A percentile compares a stretch with the other conserved stretches of the same genome.
These are phyloP conservation scores for Sphaerophoria rueppellii DNA, from an alignment of 2,888 invertebrate species.

Conservation along the genomic window DNA sequence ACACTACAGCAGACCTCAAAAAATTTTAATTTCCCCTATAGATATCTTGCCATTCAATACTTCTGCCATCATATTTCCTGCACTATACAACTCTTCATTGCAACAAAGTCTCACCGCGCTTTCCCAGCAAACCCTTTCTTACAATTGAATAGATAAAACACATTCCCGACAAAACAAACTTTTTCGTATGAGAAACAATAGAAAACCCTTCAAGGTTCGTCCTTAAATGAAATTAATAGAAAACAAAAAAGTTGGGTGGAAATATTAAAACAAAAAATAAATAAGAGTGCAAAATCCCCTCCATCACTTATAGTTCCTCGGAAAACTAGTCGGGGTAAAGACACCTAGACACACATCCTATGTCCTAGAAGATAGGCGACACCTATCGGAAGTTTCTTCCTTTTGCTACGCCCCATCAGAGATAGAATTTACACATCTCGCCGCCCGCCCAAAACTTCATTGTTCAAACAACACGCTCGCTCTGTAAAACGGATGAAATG, in stretches of 20 bases:
- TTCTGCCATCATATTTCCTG: not conserved
- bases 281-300: slow-evolving; percentile 7
- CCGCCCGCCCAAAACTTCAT: slow-evolving; percentile 33
- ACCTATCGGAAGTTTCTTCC: slow-evolving; percentile 70
- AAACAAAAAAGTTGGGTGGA: slow-evolving; percentile 20
- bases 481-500: slow-evolving; percentile 72
- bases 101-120: slow-evolving; percentile 12
- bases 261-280: slow-evolving; percentile 33
- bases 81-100: not conserved
- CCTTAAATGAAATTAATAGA: slow-evolving; percentile 67
- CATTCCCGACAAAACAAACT: slow-evolving; percentile 16
- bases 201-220: slow-evolving; percentile 27
- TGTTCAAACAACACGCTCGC: slow-evolving; percentile 57
- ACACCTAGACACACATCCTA: slow-evolving; percentile 58
- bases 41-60: slow-evolving; percentile 33
- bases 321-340: slow-evolving; percentile 12
- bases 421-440: not conserved
- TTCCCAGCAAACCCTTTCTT: slow-evolving; percentile 35
- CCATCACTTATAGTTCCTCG: slow-evolving; percentile 1
- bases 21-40: slow-evolving; percentile 64
- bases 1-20: not conserved
- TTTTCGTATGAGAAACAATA: slow-evolving; percentile 30
- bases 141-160: slow-evolving; percentile 8
- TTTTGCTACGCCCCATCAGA: no score
- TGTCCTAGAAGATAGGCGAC: slow-evolving; percentile 62